Conservation (phyloP, 2,797 vertebrate species). For the Cossypha caffra region DNA sequence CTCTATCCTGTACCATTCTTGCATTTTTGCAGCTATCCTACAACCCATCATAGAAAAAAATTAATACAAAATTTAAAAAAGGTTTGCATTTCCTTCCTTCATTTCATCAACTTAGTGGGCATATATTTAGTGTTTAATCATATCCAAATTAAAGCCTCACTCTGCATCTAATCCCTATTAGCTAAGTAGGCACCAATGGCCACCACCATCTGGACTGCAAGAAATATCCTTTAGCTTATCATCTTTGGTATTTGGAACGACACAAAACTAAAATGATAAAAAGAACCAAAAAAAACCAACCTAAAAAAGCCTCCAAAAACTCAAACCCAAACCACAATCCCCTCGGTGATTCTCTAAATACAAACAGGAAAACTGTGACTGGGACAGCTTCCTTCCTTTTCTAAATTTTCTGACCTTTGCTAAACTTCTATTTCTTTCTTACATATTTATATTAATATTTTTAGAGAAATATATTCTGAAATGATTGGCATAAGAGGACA, state of each 20-base stretch:
- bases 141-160: background rate
- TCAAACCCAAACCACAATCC: accelerated
- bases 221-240: slow-evolving; percentile 38
- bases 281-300: no score
- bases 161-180: slow-evolving; percentile 18
- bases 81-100: background rate
- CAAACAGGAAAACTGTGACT: background rate
- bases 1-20: background rate
- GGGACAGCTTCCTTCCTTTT: background rate
- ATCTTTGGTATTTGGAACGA: slow-evolving; percentile 60
- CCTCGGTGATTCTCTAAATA: accelerated
- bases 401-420: background rate
- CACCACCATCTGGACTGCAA: slow-evolving; percentile 48
- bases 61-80: background rate
- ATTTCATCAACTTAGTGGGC: background rate
- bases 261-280: background rate
- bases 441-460: slow-evolving; percentile 74
- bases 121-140: background rate
- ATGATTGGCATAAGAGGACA: slow-evolving; percentile 77
- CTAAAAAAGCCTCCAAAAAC: background rate
- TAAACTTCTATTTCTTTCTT: background rate
- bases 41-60: background rate
- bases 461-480: slow-evolving; percentile 73
- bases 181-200: slow-evolving; percentile 30
- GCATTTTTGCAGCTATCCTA: background rate